Percentiles rank a stretch among this genome's conserved stretches.
Conservation (phyloP, 1,140 invertebrate species). For the Apis laboriosa region DNA sequence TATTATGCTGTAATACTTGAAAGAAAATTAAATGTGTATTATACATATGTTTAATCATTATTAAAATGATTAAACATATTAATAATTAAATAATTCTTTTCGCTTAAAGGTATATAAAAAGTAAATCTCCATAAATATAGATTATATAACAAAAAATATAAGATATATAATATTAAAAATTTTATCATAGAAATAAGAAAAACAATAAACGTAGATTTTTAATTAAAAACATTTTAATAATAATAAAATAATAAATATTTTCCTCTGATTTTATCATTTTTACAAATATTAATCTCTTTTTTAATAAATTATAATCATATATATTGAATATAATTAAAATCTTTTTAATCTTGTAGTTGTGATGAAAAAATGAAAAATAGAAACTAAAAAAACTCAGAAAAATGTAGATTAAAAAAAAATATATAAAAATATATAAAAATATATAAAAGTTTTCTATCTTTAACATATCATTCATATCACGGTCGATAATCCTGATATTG, state of each 20-base stretch:
- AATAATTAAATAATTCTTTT: not conserved
- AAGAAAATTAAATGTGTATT: not conserved
- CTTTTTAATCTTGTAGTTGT: not conserved
- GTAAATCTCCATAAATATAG: not conserved
- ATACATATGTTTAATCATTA: too few relatives aligned
- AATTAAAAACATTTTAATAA: not conserved
- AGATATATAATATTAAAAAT: not conserved
- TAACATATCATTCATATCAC: constrained; percentile 33
- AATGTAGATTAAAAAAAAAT: not conserved
- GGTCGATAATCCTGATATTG: constrained; percentile 42
- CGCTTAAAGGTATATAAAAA: too few relatives aligned
- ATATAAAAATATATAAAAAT: too few relatives aligned
- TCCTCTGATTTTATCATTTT: not conserved
- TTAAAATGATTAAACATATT: not conserved
- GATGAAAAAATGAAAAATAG: not conserved
- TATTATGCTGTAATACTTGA: too few relatives aligned
- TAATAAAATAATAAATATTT: not conserved
- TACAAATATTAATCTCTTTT: not conserved
- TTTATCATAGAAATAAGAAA: not conserved
- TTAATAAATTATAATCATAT: not conserved
- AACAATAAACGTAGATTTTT: not conserved
- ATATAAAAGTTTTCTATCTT: constrained; percentile 30
- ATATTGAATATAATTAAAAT: not conserved
- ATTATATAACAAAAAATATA: not conserved
- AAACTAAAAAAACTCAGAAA: not conserved